These are phyloP conservation scores for Hecatera dysodea DNA, from an alignment of 2,888 invertebrate species.

Conservation along the genomic window DNA sequence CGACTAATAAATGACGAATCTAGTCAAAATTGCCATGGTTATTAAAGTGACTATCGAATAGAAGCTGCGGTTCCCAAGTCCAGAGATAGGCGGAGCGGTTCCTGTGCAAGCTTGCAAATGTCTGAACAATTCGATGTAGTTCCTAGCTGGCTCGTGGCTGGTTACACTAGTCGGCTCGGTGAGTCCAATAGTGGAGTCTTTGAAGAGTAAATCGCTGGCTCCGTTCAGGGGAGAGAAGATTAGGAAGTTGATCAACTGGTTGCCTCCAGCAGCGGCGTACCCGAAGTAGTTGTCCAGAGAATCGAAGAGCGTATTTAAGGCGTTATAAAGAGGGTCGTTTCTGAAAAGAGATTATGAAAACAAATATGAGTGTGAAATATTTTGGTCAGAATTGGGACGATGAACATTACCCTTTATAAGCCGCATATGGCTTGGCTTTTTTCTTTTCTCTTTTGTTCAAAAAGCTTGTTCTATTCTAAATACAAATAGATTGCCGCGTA, in stretches of 20 bases:
- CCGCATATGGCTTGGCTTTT: no score
- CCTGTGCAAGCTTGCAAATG: constrained; percentile 83
- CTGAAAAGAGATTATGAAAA: constrained; percentile 69
- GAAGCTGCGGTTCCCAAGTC: constrained; percentile 69
- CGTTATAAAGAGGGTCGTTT: constrained; percentile 78
- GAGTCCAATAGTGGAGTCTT: constrained; percentile 91
- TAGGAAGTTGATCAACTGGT: constrained; percentile 86
- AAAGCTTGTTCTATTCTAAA: no score
- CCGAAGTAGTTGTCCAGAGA: constrained; percentile 89
- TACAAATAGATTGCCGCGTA: no score
- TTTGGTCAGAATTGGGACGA: background rate
- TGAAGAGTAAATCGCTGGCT: constrained; percentile 90
- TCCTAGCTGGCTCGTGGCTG: constrained; percentile 83
- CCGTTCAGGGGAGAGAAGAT: constrained; percentile 91
- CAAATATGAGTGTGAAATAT: background rate
- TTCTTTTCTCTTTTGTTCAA: no score
- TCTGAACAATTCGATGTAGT: constrained; percentile 90
- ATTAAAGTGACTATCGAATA: constrained; percentile 76
- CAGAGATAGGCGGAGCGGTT: constrained; percentile 68
- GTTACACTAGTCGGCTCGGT: constrained; percentile 82
- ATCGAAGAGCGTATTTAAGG: constrained; percentile 82
- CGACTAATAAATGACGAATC: constrained; percentile 71
- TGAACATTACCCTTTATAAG: background rate
- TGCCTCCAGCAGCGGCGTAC: constrained; percentile 78
- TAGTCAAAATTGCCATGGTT: constrained; percentile 72